Evolutionary conservation across 2,888 invertebrate species (phyloP), one percentile per base, ranked within the genome.

Genomic region (Drosophila atripex): DNA sequence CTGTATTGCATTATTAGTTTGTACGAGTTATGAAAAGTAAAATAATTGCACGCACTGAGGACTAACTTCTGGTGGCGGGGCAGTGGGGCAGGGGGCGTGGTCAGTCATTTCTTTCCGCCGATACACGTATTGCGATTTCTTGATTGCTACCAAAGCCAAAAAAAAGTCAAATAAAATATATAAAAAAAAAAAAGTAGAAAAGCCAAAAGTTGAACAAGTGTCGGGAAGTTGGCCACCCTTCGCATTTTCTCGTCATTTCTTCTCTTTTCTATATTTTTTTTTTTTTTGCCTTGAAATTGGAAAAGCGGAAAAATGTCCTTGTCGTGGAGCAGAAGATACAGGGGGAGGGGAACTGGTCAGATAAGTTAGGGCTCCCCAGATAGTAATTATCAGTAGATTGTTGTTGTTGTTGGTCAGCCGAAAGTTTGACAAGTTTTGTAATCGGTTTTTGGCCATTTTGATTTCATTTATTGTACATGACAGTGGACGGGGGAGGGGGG

Each of bases 311-410:
- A 8, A 50, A 45, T 50, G 56, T 18, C 16, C 39, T 35, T 38
- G 43, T 35, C 47, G 16, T 57, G 65, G 23, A 71, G 52, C 56
- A 54, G 39, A 18, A 5, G 32, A 39, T n/a, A n/a, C n/a, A n/a
- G 16, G 14, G 2, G 16, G 3, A 7, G 73, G 4, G 21, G 25
- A 1, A 1, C 25, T 25, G 25, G 25, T 1, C 2, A 28, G 28
- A 85, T 83, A 86, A 80, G 80, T 86, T 85, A 88, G 84, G 83
- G 76, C 71, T 85, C 84, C 84, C 88, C 78, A 83, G 84, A 83
- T 86, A 86, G 88, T 86, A 88, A 85, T 85, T 85, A 88, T 85
- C 86, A 80, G 77, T 77, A 76, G 84, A 86, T 83, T 86, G 84
- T 83, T 84, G 84, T 83, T 86, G 84, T 83, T 84, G 84, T 86